Evolutionary conservation across 2,113 vertebrate species (phyloP).

Genomic region (Tachuris rubrigastra): DNA sequence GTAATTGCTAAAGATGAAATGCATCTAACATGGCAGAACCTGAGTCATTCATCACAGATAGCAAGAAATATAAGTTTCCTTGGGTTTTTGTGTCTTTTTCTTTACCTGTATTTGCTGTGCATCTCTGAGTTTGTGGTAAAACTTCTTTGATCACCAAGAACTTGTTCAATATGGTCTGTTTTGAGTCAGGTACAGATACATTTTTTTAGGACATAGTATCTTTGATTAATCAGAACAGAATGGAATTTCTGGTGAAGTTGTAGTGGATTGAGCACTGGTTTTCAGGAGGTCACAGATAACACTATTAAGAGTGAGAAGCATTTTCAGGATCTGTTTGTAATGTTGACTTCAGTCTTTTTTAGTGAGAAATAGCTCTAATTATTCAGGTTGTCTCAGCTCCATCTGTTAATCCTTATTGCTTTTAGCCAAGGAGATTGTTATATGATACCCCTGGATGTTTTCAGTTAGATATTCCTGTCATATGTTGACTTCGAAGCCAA

Average conservation of each 20-base stretch:
- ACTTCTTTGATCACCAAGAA: neutral
- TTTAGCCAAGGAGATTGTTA: neutral
- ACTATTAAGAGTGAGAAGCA: neutral
- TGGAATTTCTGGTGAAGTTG: neutral
- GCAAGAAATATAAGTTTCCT: neutral
- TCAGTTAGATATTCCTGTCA: neutral
- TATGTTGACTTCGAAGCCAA: neutral
- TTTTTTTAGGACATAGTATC: neutral
- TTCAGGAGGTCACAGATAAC: neutral
- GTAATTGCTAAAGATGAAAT: slow-evolving; percentile 25
- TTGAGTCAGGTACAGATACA: neutral
- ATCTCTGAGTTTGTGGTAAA: neutral
- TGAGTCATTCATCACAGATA: neutral
- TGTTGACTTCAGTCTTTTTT: neutral
- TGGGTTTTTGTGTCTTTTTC: neutral
- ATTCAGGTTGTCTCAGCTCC: neutral
- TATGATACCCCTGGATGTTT: neutral
- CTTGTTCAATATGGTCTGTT: rapidly evolving
- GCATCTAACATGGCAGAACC: neutral
- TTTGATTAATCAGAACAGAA: neutral
- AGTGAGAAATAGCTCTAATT: neutral
- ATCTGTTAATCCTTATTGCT: neutral
- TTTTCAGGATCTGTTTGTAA: neutral
- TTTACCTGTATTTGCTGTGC: neutral
- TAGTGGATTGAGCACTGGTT: neutral